Conservation (phyloP, 2,888 invertebrate genomes). For the Plutella xylostella region DNA sequence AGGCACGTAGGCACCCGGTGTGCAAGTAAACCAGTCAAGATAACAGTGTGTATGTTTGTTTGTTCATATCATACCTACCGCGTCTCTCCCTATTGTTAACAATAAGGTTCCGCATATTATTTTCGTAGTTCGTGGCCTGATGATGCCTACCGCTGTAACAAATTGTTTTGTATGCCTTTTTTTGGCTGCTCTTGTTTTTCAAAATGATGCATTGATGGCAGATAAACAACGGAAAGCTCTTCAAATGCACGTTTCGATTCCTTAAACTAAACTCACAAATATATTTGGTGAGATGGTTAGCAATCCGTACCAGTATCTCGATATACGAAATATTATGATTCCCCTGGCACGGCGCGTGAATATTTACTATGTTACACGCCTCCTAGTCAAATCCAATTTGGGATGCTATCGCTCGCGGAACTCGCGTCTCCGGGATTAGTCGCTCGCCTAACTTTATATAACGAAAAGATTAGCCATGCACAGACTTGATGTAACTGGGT, state of each 20-base stretch:
- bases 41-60: slow-evolving; percentile 38
- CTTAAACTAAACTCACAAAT: too few species aligned
- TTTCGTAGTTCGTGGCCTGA: not conserved
- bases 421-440: not conserved
- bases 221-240: too few species aligned
- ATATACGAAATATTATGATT: too few species aligned
- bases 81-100: slow-evolving; percentile 44
- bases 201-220: too few species aligned
- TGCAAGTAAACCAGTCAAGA: slow-evolving; percentile 57
- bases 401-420: not conserved
- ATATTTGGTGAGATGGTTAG: too few species aligned
- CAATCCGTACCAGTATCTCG: too few species aligned
- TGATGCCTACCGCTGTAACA: too few species aligned
- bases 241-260: too few species aligned
- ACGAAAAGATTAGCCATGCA: too few species aligned
- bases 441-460: not conserved
- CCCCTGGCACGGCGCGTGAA: not conserved
- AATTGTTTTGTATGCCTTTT: too few species aligned
- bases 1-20: slow-evolving; percentile 20
- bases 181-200: too few species aligned
- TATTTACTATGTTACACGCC: slow-evolving; percentile 3
- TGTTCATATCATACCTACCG: slow-evolving; percentile 30
- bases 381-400: slow-evolving; percentile 1
- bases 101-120: slow-evolving; percentile 14
- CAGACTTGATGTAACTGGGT: too few species aligned